Percentiles rank a stretch among this genome's conserved stretches.
Conservation (phyloP, 2,888 invertebrate genomes). For the Acronicta psi region DNA sequence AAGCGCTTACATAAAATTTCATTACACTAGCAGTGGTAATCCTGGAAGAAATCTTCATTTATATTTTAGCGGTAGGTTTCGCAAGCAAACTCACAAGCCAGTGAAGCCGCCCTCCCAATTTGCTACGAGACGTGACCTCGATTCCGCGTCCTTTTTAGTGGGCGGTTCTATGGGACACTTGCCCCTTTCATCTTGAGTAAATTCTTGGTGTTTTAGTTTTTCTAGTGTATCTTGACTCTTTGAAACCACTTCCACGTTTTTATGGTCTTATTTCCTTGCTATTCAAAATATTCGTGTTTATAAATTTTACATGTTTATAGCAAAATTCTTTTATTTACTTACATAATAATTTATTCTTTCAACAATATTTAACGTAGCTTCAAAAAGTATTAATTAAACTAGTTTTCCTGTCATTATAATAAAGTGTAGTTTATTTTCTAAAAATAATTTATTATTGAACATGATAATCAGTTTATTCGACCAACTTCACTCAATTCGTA, state of each 20-base stretch:
- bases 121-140: slow-evolving; percentile 62
- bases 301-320: no score
- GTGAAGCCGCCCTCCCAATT: slow-evolving; percentile 65
- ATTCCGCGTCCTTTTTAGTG: slow-evolving; percentile 68
- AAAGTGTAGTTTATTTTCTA: no score
- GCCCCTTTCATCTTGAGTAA: slow-evolving; percentile 43
- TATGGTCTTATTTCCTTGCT: slow-evolving; percentile 15
- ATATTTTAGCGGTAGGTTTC: slow-evolving; percentile 56
- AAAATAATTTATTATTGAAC: no score
- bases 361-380: no score
- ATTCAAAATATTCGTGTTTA: not conserved
- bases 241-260: slow-evolving; percentile 12
- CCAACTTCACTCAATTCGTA: no score
- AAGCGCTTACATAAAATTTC: slow-evolving; percentile 59
- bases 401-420: no score
- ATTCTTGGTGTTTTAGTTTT: slow-evolving; percentile 41
- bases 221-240: slow-evolving; percentile 18
- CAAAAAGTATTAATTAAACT: no score
- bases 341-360: no score
- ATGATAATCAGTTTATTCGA: no score
- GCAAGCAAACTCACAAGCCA: slow-evolving; percentile 43
- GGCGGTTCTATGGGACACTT: slow-evolving; percentile 44
- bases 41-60: slow-evolving; percentile 61
- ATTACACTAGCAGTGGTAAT: slow-evolving; percentile 55
- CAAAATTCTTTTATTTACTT: not conserved